Conservation (phyloP, 2,797 vertebrate genomes). For the Malacoctenus gilli region DNA sequence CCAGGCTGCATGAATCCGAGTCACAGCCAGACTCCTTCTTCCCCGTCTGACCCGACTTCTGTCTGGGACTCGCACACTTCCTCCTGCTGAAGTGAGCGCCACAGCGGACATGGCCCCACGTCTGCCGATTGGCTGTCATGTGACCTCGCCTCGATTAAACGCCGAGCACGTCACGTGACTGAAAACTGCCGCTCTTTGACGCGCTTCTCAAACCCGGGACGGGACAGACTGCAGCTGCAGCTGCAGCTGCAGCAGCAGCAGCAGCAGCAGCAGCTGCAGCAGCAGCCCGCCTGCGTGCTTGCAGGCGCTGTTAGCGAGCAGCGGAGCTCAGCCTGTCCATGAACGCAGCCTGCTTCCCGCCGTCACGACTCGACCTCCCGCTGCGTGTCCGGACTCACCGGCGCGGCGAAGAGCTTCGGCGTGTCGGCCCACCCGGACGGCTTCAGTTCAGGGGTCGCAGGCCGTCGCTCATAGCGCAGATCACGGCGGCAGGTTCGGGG, state of each 20-base stretch:
- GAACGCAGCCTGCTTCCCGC: slow-evolving; percentile 29
- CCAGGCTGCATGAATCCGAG: too few relatives aligned
- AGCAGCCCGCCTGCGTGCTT: too few relatives aligned
- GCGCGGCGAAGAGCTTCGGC: slow-evolving; percentile 19
- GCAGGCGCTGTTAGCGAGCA: slow-evolving; percentile 40
- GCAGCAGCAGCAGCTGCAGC: too few relatives aligned
- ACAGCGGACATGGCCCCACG: slow-evolving; percentile 19
- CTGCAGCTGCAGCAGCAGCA: too few relatives aligned
- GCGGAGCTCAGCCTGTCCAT: slow-evolving; percentile 54
- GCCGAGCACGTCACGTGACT: background rate
- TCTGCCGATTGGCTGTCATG: slow-evolving; percentile 68
- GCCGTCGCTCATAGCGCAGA: slow-evolving; percentile 50
- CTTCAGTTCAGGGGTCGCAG: slow-evolving; percentile 27
- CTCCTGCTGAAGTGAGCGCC: slow-evolving; percentile 17
- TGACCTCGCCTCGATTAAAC: slow-evolving; percentile 49
- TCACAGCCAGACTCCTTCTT: background rate
- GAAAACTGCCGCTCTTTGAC: background rate
- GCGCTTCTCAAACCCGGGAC: background rate
- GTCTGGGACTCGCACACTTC: slow-evolving; percentile 28
- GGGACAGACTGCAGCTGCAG: too few relatives aligned
- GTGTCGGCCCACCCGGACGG: slow-evolving; percentile 27
- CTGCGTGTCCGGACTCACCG: slow-evolving; percentile 59
- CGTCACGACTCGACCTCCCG: slow-evolving; percentile 64
- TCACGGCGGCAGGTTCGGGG: slow-evolving; percentile 40
- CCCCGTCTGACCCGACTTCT: too few relatives aligned